phyloP scores from a whole-genome alignment of 1,140 invertebrate genomes.

The Listronotus oregonensis region DNA sequence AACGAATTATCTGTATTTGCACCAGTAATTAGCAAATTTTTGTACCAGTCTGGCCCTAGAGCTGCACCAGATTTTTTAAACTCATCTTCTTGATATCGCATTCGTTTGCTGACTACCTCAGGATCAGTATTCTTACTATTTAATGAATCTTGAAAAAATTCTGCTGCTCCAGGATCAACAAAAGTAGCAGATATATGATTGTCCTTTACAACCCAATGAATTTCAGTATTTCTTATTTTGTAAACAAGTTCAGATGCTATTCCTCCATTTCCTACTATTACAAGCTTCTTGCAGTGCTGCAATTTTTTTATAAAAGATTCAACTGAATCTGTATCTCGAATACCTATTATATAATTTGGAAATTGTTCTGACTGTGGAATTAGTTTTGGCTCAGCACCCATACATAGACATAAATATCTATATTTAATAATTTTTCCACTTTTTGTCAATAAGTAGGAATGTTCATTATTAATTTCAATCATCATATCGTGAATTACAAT shows the following conservation, averaged over 20 bases:
- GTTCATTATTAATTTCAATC: slow-evolving; percentile 59
- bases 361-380: slow-evolving; percentile 66
- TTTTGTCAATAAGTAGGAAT: slow-evolving; percentile 59
- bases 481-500: slow-evolving; percentile 71
- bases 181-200: slow-evolving; percentile 90
- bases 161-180: slow-evolving; percentile 92
- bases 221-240: slow-evolving; percentile 81
- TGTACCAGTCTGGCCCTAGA: slow-evolving; percentile 94
- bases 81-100: slow-evolving; percentile 69
- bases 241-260: slow-evolving; percentile 96
- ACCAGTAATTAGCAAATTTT: slow-evolving; percentile 69
- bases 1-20: slow-evolving; percentile 59
- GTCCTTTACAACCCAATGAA: slow-evolving; percentile 94
- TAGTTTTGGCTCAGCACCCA: slow-evolving; percentile 83
- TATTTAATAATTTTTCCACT: slow-evolving; percentile 70
- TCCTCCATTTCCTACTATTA: slow-evolving; percentile 94
- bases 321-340: slow-evolving; percentile 95
- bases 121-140: slow-evolving; percentile 35
- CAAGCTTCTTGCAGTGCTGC: slow-evolving; percentile 68
- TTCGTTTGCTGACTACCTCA: slow-evolving; percentile 63
- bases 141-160: slow-evolving; percentile 79
- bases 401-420: slow-evolving; percentile 87
- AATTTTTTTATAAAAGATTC: slow-evolving; percentile 77
- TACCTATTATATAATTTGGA: slow-evolving; percentile 74
- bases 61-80: slow-evolving; percentile 72